Base-by-base conservation (phyloP, 2,888 invertebrate species). In the Chalcis sispes region DNA sequence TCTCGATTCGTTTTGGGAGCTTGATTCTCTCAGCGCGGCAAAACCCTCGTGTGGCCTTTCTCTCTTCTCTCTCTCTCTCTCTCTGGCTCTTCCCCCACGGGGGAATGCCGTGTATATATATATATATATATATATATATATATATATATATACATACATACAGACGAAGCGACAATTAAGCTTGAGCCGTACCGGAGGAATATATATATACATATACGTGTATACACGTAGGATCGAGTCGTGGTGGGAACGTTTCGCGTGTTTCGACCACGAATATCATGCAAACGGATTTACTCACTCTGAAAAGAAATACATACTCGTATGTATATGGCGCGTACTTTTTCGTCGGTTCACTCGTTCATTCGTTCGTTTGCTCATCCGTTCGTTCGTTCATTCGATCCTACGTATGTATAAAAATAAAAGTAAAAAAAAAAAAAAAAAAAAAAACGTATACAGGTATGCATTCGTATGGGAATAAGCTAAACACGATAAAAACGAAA, bases 1-100 rank as follows among this genome's bases (percentile, higher is more conserved):
- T 50, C 67, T 52, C 61, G 59, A 74, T 74, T 74, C 61, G 73
- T 74, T 74, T 42, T 18, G 50, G 52, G 25, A 36, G 36, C 50
- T 54, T 54, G 59, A 70, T 50, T 59, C 59, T 23, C 36, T 58
- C n/a, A n/a, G 36, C 58, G 25, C 40, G 42, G 2, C 15, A 13
- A 15, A 42, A 42, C 32, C 15, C 15, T 18, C 48, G 13, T 46
- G 8, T 46, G 15, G 7, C 2, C n/a, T 2, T 15, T 15, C 46
- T 46, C n/a, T 5, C 13, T 15, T 5, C 46, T 46, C 46, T 46
- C 2, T 46, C 46, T 5, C 46, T 46, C 46, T 46, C 2, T 46
- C 13, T 36, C 10, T 36, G 10, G 5, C 10, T 10, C 13, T 46
- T 15, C 2, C 20, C 23, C 61, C 61, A n/a, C 54, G 32, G 32